phyloP scores from a whole-genome alignment of 1,140 invertebrate genomes.

The Halotydeus destructor region DNA sequence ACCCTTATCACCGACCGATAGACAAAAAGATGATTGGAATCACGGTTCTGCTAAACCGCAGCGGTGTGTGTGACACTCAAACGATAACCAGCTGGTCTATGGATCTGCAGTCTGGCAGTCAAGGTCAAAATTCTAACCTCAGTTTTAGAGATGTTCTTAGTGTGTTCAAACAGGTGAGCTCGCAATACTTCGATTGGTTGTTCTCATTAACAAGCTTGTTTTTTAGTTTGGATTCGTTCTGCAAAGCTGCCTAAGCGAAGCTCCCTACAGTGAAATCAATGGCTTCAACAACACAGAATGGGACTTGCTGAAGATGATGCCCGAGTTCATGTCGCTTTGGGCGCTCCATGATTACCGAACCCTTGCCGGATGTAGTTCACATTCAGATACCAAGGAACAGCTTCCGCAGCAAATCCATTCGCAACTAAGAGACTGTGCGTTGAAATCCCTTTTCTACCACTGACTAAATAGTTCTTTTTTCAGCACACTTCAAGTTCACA shows the following conservation, averaged over 20 bases:
- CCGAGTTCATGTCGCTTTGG: no score
- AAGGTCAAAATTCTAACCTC: slow-evolving; percentile 5
- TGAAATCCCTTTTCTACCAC: no score
- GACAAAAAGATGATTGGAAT: slow-evolving; percentile 2
- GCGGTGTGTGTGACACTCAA: slow-evolving; percentile 32
- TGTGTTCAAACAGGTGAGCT: slow-evolving; percentile 3
- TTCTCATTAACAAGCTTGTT: slow-evolving; percentile 4
- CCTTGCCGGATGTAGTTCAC: no score
- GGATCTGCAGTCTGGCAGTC: slow-evolving; percentile 35
- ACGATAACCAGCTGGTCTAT: slow-evolving; percentile 60
- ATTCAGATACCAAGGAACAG: no score
- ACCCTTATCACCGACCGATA: slow-evolving; percentile 35
- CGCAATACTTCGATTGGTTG: not conserved
- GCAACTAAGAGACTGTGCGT: no score
- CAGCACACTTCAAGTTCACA: no score
- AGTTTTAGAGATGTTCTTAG: slow-evolving; percentile 5
- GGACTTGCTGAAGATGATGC: no score
- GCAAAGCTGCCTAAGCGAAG: slow-evolving; percentile 54
- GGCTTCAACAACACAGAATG: slow-evolving; percentile 70
- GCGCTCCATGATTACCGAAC: no score
- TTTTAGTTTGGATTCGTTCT: slow-evolving; percentile 54
- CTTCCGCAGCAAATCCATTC: no score
- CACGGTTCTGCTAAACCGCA: slow-evolving; percentile 24
- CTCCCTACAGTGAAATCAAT: slow-evolving; percentile 55
- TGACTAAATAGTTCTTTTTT: no score